Evolutionary conservation across 2,888 invertebrate species (phyloP).

Genomic region (Vanessa cardui): DNA sequence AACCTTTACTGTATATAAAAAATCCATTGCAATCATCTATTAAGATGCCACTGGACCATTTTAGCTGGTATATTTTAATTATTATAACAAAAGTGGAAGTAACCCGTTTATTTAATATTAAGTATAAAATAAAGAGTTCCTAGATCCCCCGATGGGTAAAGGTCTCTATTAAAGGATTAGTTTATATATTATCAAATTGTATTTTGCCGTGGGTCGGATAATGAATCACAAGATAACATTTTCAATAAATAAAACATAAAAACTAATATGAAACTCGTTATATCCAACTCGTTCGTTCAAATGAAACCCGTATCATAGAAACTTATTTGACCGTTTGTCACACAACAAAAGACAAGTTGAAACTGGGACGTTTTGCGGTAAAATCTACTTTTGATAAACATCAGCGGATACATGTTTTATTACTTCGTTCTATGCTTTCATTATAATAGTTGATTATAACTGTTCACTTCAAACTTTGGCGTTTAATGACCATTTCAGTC

Average conservation of each 20-base stretch:
- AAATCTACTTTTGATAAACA: neutral
- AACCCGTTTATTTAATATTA: too few species aligned
- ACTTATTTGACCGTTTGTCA: conserved; percentile 26
- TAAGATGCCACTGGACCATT: too few species aligned
- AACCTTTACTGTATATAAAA: too few species aligned
- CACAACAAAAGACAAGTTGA: conserved; percentile 26
- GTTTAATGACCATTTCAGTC: too few species aligned
- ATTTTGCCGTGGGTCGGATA: neutral
- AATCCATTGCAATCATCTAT: too few species aligned
- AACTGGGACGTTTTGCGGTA: conserved; percentile 6
- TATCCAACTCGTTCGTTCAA: conserved; percentile 19
- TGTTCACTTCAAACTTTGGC: too few species aligned
- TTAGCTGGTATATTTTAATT: too few species aligned
- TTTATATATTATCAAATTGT: neutral
- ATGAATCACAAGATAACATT: neutral
- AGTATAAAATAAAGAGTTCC: too few species aligned
- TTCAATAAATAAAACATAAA: neutral
- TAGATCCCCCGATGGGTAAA: too few species aligned
- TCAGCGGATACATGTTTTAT: conserved; percentile 4
- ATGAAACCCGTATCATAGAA: conserved; percentile 24
- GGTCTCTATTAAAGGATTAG: neutral
- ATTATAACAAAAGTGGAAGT: too few species aligned
- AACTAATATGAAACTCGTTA: conserved; percentile 21
- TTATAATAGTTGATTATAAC: neutral
- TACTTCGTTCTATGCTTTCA: neutral